phyloP scores from a whole-genome alignment of 2,888 invertebrate species.

The Pherbina coryleti region DNA sequence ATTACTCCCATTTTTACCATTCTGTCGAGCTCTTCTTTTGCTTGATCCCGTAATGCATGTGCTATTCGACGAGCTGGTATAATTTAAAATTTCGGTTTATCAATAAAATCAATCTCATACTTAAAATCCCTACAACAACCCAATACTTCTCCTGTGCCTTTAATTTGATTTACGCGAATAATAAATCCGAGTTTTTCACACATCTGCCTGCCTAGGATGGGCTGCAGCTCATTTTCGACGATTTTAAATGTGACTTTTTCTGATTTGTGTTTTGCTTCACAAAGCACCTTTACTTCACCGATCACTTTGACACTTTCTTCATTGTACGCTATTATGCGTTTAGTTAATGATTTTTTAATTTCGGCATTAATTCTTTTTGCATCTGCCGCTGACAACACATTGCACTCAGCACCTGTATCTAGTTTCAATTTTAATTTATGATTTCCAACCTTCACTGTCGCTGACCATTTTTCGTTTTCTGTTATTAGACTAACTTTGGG shows the following conservation, averaged over 20 bases:
- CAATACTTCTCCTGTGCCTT: neutral
- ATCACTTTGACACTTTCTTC: neutral
- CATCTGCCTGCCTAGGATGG: neutral
- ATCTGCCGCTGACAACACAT: too few relatives aligned
- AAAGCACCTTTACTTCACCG: neutral
- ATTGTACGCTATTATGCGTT: neutral
- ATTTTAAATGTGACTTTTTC: neutral
- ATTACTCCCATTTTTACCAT: neutral
- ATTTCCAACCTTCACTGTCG: neutral
- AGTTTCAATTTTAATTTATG: neutral
- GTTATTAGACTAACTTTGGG: neutral
- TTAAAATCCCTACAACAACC: neutral
- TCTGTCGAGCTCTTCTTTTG: neutral
- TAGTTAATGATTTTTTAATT: too few relatives aligned
- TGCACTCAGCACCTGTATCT: neutral
- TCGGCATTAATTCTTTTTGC: too few relatives aligned
- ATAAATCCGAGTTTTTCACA: neutral
- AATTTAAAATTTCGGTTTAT: neutral
- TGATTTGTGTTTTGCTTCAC: neutral
- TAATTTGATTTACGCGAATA: neutral
- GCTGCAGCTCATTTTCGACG: neutral
- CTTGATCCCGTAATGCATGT: conserved; percentile 7
- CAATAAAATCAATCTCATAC: neutral
- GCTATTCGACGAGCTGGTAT: neutral
- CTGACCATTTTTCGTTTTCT: neutral